Evolutionary conservation across 2,113 vertebrate species (phyloP).

Genomic region (Blennius ocellaris): DNA sequence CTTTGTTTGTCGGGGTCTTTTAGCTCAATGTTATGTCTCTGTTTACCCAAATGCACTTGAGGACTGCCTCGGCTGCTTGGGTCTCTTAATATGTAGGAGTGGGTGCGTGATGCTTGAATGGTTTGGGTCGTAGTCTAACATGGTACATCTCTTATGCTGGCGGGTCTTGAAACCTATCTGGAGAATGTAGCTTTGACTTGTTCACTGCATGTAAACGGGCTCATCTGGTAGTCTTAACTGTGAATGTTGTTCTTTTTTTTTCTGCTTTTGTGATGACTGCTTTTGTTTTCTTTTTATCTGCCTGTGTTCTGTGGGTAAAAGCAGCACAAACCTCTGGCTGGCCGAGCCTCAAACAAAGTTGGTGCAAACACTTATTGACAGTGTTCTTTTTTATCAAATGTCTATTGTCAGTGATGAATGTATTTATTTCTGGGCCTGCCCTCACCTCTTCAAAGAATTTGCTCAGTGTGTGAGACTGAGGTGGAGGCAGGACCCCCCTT

Average conservation of each 20-base stretch:
- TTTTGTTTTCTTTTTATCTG: constrained; percentile 42
- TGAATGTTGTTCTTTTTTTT: constrained; percentile 75
- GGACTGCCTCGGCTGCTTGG: constrained; percentile 64
- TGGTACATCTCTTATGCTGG: constrained; percentile 68
- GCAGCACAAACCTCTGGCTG: constrained; percentile 81
- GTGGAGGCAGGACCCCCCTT: constrained; percentile 72
- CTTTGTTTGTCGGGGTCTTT: constrained; percentile 72
- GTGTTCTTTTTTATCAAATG: constrained; percentile 95
- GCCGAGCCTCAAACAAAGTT: constrained; percentile 90
- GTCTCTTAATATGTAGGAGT: constrained; percentile 51
- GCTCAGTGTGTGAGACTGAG: constrained; percentile 83
- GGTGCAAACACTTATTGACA: constrained; percentile 98
- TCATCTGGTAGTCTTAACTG: constrained; percentile 79
- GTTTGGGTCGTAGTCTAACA: constrained; percentile 31
- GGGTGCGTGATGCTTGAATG: constrained; percentile 49
- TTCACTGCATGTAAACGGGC: constrained; percentile 73
- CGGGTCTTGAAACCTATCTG: constrained; percentile 51
- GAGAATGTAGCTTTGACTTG: constrained; percentile 69
- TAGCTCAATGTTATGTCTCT: constrained; percentile 61
- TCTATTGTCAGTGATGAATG: constrained; percentile 98
- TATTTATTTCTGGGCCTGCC: constrained; percentile 97
- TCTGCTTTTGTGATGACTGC: constrained; percentile 55
- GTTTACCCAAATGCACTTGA: constrained; percentile 74
- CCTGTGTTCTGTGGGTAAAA: constrained; percentile 72
- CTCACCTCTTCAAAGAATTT: constrained; percentile 88